A percentile compares a stretch with the other conserved stretches of the same genome.
Conservation (phyloP, 2,113 vertebrate genomes). For the Bombycilla garrulus region DNA sequence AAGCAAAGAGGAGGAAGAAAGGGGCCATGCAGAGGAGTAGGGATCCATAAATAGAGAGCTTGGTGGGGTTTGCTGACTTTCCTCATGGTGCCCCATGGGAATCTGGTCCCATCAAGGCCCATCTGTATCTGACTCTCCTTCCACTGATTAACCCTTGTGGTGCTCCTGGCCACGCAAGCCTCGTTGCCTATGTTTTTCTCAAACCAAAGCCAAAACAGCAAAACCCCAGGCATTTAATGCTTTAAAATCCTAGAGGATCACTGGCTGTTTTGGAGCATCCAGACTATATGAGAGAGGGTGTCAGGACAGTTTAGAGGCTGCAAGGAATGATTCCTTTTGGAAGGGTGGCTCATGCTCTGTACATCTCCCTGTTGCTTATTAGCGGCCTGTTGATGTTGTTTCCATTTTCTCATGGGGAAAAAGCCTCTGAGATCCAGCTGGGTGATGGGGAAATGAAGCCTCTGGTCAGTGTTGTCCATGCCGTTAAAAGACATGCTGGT, state of each 20-base stretch:
- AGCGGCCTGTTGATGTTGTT: neutral
- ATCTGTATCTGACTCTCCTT: neutral
- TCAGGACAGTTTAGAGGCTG: neutral
- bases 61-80: neutral
- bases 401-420: neutral
- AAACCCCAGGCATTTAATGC: neutral
- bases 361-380: neutral
- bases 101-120: neutral
- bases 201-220: neutral
- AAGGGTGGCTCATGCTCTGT: neutral
- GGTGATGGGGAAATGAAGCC: neutral
- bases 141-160: neutral
- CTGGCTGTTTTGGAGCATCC: neutral
- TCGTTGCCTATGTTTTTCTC: neutral
- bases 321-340: neutral
- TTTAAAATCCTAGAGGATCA: neutral
- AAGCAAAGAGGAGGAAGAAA: conserved; percentile 13
- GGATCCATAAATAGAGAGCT: conserved; percentile 6
- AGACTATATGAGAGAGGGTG: neutral
- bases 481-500: neutral
- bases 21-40: neutral
- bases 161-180: neutral
- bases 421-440: neutral
- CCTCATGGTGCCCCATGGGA: neutral
- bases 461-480: neutral